Base-by-base conservation (phyloP, 2,888 invertebrate species). In the Rotaria macrura region DNA sequence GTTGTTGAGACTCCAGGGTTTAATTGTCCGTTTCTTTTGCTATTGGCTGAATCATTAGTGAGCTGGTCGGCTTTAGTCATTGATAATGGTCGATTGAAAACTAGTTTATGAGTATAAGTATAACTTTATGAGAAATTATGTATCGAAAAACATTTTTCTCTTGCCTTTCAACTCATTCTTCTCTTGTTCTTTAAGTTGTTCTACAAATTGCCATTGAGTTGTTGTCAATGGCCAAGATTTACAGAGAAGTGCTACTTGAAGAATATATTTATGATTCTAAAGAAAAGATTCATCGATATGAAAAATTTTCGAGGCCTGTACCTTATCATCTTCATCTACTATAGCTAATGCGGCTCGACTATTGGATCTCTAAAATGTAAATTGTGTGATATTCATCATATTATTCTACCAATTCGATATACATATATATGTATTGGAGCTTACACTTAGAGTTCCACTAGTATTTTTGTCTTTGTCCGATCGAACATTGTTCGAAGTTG, bases 251-350 rank as follows among this genome's bases (percentile, higher is more conserved):
- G 88, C 87, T 0, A 91, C 91, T 87, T 91, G 90, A n/a, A 91
- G 88, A 40, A 90, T 89, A 88, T 91, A 91, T 87, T 91, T 91
- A 88, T 91, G 90, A 2, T 89, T 88, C 90, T 90, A 87, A n/a
- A 47, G 20, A 49, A 23, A n/a, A 47, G 38, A 29, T 85, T 38
- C 5, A 20, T 23, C 34, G 23, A 54, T n/a, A 55, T 52, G 40
- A 10, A 2, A 10, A 83, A 1, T 43, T 34, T 25, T 5, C 10
- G 3, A 79, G 4, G 54, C 52, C 20, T 38, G 38, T 49, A 49
- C 52, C 12, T 83, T 84, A 6, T 87, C 87, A 25, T 87, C 87
- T 20, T 85, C 87, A 23, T 83, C 65, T 6, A 49, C 79, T 5
- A 47, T n/a, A 34, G 49, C 47, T 25, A 84, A 25, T 34, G 57